Percentiles rank a stretch among this genome's conserved stretches.
These are phyloP conservation scores for Telenomus remus DNA, from an alignment of 1,140 invertebrate genomes.

Conservation along the genomic window DNA sequence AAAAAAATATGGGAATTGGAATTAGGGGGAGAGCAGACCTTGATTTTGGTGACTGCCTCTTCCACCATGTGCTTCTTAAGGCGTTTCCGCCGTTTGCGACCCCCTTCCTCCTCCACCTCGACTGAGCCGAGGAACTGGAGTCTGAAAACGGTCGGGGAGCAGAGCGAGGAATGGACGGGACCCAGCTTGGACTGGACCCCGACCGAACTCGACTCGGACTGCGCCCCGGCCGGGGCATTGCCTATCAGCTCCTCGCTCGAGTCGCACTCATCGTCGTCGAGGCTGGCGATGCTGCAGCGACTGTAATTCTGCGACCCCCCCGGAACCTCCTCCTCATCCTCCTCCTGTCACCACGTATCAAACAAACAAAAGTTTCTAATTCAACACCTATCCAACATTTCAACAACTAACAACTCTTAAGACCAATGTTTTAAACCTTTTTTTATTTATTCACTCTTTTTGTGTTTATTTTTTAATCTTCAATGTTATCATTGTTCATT, in stretches of 20 bases:
- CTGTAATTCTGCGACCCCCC: constrained; percentile 70
- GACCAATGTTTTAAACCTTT: too few species aligned
- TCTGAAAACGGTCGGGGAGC: constrained; percentile 82
- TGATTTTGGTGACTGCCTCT: constrained; percentile 96
- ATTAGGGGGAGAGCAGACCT: constrained; percentile 79
- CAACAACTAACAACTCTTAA: too few species aligned
- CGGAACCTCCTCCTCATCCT: constrained; percentile 71
- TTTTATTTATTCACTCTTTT: too few species aligned
- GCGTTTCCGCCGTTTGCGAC: constrained; percentile 82
- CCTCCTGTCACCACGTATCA: constrained; percentile 69
- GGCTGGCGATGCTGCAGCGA: constrained; percentile 71
- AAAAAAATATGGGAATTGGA: too few species aligned
- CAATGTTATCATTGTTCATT: too few species aligned
- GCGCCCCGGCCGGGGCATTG: constrained; percentile 70
- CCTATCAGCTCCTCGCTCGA: constrained; percentile 74
- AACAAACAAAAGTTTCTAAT: constrained; percentile 74
- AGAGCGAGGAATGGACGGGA: constrained; percentile 68
- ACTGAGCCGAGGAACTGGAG: constrained; percentile 89
- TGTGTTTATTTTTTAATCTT: too few species aligned
- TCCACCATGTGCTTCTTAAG: constrained; percentile 95
- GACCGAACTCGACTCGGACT: constrained; percentile 67
- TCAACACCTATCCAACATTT: too few species aligned
- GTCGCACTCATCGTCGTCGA: constrained; percentile 74
- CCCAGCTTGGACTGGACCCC: constrained; percentile 72
- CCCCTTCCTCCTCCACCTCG: constrained; percentile 87